A percentile compares a stretch with the other conserved stretches of the same genome.
Evolutionary conservation across 2,797 vertebrate species (phyloP).

Genomic region (Poecile montanus): DNA sequence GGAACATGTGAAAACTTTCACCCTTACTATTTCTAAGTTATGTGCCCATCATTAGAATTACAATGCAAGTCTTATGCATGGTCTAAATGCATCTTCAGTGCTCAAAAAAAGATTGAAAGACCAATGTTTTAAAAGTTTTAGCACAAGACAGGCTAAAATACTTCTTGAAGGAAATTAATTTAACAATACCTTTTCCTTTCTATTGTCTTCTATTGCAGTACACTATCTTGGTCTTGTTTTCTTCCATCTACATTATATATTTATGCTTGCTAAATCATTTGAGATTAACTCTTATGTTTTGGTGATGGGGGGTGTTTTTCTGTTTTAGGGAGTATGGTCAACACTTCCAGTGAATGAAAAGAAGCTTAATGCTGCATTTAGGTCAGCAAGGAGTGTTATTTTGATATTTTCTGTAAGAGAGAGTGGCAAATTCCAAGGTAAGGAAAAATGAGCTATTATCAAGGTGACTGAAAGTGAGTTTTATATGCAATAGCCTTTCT

Average conservation of each 20-base stretch:
- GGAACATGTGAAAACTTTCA: not conserved
- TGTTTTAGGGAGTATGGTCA: conserved; percentile 93
- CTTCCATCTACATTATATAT: not conserved
- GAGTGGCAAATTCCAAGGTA: conserved; percentile 99
- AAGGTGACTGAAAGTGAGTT: conserved; percentile 14
- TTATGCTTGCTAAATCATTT: not conserved
- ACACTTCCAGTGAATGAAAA: conserved; percentile 98
- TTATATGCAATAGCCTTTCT: not conserved
- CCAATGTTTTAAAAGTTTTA: not conserved
- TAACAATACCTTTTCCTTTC: not conserved
- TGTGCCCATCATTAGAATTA: not conserved
- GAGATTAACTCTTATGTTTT: not conserved
- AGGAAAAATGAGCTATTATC: not conserved
- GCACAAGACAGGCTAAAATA: not conserved
- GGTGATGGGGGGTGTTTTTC: not conserved
- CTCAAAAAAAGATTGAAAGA: not conserved
- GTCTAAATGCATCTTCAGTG: not conserved
- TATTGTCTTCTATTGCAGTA: not conserved
- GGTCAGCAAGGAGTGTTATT: conserved; percentile 92
- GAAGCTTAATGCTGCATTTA: conserved; percentile 94
- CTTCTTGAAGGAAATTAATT: not conserved
- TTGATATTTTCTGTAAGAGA: conserved; percentile 97
- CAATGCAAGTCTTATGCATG: not conserved
- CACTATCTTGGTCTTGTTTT: not conserved
- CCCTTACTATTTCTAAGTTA: not conserved